A percentile compares a stretch with the other conserved stretches of the same genome.
Evolutionary conservation across 2,888 invertebrate species (phyloP).

Genomic region (Himalopsyche tibetana): DNA sequence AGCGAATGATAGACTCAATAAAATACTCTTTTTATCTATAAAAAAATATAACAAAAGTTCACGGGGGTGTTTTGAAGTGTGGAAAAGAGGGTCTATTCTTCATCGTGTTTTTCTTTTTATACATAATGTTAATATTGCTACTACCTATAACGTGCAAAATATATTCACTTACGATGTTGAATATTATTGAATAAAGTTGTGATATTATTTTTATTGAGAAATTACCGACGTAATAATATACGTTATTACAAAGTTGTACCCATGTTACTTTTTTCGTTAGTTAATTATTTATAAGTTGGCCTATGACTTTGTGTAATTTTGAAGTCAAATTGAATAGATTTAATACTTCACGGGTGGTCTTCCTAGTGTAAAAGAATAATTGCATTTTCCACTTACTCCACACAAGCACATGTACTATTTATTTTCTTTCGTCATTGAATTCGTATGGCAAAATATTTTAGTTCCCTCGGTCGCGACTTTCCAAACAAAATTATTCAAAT

Average conservation of each 20-base stretch:
- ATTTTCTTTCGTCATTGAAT: slow-evolving; percentile 8
- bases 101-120: too few relatives aligned
- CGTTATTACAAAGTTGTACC: too few relatives aligned
- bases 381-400: neutral
- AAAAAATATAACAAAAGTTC: too few relatives aligned
- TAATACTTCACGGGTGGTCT: slow-evolving; percentile 12
- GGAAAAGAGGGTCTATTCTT: too few relatives aligned
- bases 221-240: neutral
- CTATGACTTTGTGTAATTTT: slow-evolving; percentile 10
- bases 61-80: too few relatives aligned
- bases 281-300: neutral
- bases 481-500: slow-evolving; percentile 20
- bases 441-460: slow-evolving; percentile 18
- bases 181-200: neutral
- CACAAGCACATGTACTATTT: neutral
- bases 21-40: too few relatives aligned
- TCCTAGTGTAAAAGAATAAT: slow-evolving; percentile 13
- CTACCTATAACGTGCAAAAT: too few relatives aligned
- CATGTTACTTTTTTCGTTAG: neutral
- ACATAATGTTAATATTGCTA: too few relatives aligned
- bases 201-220: neutral
- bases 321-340: neutral
- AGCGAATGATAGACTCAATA: too few relatives aligned
- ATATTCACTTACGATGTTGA: too few relatives aligned
- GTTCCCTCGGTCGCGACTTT: neutral